A percentile compares a stretch with the other conserved stretches of the same genome.
phyloP scores from a whole-genome alignment of 2,113 vertebrate species.

The Lepisosteus oculatus region DNA sequence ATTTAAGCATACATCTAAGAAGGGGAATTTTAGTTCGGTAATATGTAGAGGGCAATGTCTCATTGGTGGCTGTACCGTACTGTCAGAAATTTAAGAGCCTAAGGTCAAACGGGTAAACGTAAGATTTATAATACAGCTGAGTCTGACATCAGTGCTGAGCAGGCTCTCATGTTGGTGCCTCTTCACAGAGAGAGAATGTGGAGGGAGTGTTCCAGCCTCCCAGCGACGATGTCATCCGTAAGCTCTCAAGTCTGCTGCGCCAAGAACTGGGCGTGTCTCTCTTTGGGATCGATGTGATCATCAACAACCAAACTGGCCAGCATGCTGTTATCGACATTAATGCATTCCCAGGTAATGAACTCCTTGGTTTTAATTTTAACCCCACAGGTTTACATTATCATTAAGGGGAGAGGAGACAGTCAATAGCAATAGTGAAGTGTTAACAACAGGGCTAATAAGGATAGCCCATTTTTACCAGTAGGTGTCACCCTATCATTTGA shows the following conservation, averaged over 20 bases:
- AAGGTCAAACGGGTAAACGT: not conserved
- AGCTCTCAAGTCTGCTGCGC: slow-evolving; percentile 81
- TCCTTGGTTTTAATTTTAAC: not conserved
- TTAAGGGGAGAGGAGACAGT: no score
- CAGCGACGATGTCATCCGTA: slow-evolving; percentile 86
- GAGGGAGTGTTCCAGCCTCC: slow-evolving; percentile 90
- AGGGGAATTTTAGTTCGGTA: no score
- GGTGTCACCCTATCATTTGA: no score
- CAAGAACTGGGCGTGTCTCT: slow-evolving; percentile 88
- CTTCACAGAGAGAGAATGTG: slow-evolving; percentile 83
- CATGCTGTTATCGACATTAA: slow-evolving; percentile 96
- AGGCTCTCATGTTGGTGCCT: not conserved
- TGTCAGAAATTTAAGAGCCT: not conserved
- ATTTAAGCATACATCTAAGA: no score
- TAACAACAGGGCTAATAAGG: no score
- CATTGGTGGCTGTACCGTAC: not conserved
- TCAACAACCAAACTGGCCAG: slow-evolving; percentile 95
- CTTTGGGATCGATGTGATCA: slow-evolving; percentile 96
- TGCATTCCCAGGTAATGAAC: slow-evolving; percentile 87
- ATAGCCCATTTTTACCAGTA: not conserved
- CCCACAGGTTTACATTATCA: no score
- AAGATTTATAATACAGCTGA: not conserved
- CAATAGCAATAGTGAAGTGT: no score
- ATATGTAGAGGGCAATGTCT: not conserved
- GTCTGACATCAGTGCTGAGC: no score